Evolutionary conservation across 30 jellyfish, hydroid and myxozoan genomes (phyloP), one percentile per base, ranked within the genome.

Genomic region (Chrysaora quinquecirrha): DNA sequence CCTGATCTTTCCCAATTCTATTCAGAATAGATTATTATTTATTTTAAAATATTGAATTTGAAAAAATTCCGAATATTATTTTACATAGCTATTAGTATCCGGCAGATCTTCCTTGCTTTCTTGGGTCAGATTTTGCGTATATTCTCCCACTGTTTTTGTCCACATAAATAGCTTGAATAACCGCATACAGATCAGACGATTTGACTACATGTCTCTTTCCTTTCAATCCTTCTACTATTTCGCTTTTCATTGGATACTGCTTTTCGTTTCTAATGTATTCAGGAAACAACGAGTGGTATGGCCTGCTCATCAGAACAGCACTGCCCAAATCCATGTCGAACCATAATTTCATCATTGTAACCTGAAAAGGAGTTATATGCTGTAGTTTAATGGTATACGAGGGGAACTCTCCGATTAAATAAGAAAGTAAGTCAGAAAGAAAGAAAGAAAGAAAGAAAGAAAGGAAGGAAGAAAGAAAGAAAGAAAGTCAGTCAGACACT

Each of bases 71-170:
- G n/a, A n/a, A n/a, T n/a, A n/a, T n/a, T n/a, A n/a, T n/a, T n/a
- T n/a, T n/a, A n/a, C 14, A 75, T 3, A 6, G 63, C 21, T 3
- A 31, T 56, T 90, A 90, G 52, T 82, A 90, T 11, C 98, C 98
- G 31, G 54, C 87, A 2, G 21, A 23, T 75, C 14, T 38, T 38
- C 54, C 54, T 38, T 38, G 54, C 14, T 38, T 38, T 38, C 54
- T 38, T 14, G 97, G 97, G 47, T 93, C 98, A 50, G 96, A 56
- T 35, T 87, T 87, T 16, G 97, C 97, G 43, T 58, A 65, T 2
- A 93, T 86, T 34, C 29, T 64, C 1, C 86, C 84, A 7, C 52
- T 86, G 31, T 73, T 67, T 14, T 68, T 62, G 56, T 87, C 89
- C 43, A 68, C 68, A 56, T 70, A 86, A 9, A 93, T 34, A 7